Conservation (phyloP, 2,888 invertebrate genomes). For the Desoria tigrina region DNA sequence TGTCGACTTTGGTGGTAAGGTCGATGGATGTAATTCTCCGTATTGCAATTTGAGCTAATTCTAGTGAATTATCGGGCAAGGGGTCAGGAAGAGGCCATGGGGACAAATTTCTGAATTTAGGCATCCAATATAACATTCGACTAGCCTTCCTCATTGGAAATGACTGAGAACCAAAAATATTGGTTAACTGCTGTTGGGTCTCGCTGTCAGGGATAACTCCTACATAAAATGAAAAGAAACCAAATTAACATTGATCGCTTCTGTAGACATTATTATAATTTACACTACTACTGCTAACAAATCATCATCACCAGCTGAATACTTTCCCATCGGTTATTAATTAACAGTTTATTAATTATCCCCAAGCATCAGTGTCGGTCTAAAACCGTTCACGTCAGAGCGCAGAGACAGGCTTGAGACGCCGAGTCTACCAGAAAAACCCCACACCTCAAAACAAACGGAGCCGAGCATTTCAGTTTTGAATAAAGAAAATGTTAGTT, state of each 20-base stretch:
- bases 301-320: no score
- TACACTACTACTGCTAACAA: not conserved
- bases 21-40: conserved; percentile 82
- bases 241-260: not conserved
- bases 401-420: no score
- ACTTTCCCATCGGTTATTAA: no score
- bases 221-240: conserved; percentile 56
- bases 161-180: conserved; percentile 79
- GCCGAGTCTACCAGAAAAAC: no score
- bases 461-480: no score
- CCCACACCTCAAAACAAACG: no score
- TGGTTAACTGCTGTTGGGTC: conserved; percentile 76
- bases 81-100: conserved; percentile 81
- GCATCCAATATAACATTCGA: conserved; percentile 68
- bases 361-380: no score
- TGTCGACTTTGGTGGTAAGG: conserved; percentile 66
- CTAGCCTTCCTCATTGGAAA: conserved; percentile 60
- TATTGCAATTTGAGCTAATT: conserved; percentile 80
- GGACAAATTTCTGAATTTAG: conserved; percentile 86
- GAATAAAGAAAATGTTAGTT: not conserved
- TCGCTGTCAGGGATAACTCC: conserved; percentile 89
- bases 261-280: not conserved
- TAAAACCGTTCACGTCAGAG: no score
- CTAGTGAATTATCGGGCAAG: conserved; percentile 73
- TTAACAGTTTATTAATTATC: no score